Conservation (phyloP, 2,113 vertebrate species). For the Syngnathus typhle region DNA sequence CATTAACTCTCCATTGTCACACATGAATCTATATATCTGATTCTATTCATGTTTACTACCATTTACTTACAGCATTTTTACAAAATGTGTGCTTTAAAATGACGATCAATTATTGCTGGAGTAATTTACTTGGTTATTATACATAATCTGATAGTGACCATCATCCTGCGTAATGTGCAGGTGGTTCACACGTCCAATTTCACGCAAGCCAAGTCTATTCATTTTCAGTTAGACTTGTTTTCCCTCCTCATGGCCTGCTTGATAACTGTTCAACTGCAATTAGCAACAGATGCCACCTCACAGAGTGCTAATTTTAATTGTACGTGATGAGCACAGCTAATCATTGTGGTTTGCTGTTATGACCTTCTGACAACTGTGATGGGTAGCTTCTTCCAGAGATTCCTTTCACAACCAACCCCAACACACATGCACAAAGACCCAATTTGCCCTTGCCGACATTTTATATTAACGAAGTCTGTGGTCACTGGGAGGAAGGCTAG, state of each 20-base stretch:
- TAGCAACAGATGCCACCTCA: slow-evolving; percentile 67
- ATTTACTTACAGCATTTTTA: background rate
- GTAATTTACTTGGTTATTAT: background rate
- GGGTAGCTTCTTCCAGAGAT: slow-evolving; percentile 34
- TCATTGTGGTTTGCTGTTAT: slow-evolving; percentile 53
- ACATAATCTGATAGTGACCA: slow-evolving; percentile 26
- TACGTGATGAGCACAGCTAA: slow-evolving; percentile 71
- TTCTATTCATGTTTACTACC: background rate
- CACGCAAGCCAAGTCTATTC: slow-evolving; percentile 71
- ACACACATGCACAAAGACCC: slow-evolving; percentile 27
- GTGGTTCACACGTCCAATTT: slow-evolving; percentile 67
- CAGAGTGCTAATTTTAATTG: slow-evolving; percentile 64
- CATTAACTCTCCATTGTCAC: background rate
- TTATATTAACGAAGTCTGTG: slow-evolving; percentile 38
- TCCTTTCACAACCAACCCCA: background rate
- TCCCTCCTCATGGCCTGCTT: slow-evolving; percentile 36
- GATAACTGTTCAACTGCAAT: slow-evolving; percentile 69
- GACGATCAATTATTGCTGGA: background rate
- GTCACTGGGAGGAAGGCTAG: slow-evolving; percentile 31
- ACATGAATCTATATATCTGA: background rate
- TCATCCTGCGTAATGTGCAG: slow-evolving; percentile 43
- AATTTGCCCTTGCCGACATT: slow-evolving; percentile 42
- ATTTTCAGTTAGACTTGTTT: slow-evolving; percentile 50
- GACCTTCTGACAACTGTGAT: slow-evolving; percentile 64
- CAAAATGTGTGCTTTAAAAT: background rate